phyloP scores from a whole-genome alignment of 2,113 vertebrate genomes.

The Dicrurus megarhynchus region DNA sequence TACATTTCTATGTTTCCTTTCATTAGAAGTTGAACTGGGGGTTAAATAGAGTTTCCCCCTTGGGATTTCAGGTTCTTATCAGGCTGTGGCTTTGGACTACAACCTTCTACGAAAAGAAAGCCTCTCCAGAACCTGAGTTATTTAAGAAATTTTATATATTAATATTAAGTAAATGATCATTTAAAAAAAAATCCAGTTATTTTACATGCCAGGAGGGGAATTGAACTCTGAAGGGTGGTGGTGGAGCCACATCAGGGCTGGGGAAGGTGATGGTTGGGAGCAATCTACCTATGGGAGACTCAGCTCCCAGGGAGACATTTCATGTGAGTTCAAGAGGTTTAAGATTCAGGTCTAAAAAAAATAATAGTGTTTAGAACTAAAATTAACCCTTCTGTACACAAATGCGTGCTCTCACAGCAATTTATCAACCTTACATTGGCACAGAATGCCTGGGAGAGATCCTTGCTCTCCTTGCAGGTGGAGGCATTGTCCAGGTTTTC shows the following conservation, averaged over 20 bases:
- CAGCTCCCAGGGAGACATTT: background rate
- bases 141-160: background rate
- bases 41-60: constrained; percentile 35
- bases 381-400: background rate
- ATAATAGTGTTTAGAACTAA: background rate
- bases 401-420: background rate
- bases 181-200: background rate
- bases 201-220: background rate
- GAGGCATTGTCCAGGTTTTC: background rate
- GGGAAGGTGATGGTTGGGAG: background rate
- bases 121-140: background rate
- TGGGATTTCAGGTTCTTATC: constrained; percentile 8
- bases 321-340: background rate
- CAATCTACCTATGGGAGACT: background rate
- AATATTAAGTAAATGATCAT: background rate
- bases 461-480: background rate
- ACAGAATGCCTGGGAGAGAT: accelerated
- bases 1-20: constrained; percentile 70
- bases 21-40: constrained; percentile 64
- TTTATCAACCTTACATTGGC: background rate
- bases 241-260: background rate
- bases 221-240: background rate
- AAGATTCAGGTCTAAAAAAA: background rate
- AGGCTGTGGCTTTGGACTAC: background rate
- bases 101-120: background rate